phyloP scores from a whole-genome alignment of 2,113 vertebrate genomes.

The Callaeas wilsoni region DNA sequence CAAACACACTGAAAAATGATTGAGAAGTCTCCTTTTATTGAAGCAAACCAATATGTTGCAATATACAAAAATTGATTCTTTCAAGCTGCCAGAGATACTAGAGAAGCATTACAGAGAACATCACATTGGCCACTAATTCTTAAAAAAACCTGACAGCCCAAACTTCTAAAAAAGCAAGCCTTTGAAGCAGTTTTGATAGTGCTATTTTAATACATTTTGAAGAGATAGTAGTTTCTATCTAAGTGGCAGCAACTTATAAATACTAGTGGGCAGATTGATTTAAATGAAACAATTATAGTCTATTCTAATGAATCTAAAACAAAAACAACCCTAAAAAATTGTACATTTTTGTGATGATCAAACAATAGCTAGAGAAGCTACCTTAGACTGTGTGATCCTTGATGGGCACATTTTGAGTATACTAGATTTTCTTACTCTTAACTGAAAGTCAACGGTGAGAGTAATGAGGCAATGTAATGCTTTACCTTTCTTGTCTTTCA shows the following conservation, averaged over 20 bases:
- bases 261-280: neutral
- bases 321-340: neutral
- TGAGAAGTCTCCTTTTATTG: neutral
- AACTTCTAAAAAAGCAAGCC: neutral
- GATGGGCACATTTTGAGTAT: neutral
- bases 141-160: neutral
- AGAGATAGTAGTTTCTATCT: neutral
- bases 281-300: neutral
- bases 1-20: neutral
- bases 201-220: neutral
- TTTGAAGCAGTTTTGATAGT: neutral
- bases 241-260: neutral
- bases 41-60: neutral
- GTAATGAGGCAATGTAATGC: constrained; percentile 5
- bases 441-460: constrained; percentile 9
- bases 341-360: neutral
- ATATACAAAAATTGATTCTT: neutral
- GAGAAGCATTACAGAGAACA: neutral
- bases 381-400: neutral
- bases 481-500: constrained; percentile 22
- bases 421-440: neutral
- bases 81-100: neutral
- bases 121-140: neutral
- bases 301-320: neutral
- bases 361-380: neutral